Percentiles rank a stretch among this genome's conserved stretches.
Evolutionary conservation across 2,797 vertebrate species (phyloP).

Genomic region (Peromyscus nudipes): DNA sequence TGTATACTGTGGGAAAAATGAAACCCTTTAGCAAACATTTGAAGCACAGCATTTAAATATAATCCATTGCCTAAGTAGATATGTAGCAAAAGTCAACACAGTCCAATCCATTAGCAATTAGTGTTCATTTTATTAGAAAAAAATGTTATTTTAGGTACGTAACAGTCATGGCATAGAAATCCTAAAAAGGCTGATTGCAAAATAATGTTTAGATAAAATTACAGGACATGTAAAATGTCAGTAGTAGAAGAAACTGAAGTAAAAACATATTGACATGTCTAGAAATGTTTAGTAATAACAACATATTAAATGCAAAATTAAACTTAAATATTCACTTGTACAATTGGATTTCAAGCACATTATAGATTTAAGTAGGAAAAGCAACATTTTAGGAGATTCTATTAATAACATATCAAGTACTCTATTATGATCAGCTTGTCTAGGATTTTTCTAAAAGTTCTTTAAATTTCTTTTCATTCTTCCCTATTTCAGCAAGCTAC

Average conservation of each 20-base stretch:
- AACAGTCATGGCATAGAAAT: not conserved
- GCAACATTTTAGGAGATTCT: not conserved
- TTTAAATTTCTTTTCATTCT: not conserved
- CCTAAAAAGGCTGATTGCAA: not conserved
- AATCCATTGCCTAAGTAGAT: not conserved
- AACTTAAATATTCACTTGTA: not conserved
- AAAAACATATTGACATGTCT: not conserved
- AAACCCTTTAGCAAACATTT: not conserved
- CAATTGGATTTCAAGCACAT: not conserved
- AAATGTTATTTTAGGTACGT: not conserved
- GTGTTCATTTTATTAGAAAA: not conserved
- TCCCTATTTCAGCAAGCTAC: slow-evolving; percentile 20
- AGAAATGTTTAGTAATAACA: slow-evolving; percentile 38
- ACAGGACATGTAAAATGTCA: not conserved
- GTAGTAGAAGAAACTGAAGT: not conserved
- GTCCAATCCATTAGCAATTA: not conserved
- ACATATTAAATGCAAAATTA: not conserved
- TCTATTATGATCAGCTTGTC: slow-evolving; percentile 28
- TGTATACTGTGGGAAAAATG: not conserved
- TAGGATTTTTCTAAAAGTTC: slow-evolving; percentile 22
- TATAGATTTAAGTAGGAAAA: slow-evolving; percentile 34
- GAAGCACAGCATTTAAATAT: not conserved
- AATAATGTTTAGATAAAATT: not conserved
- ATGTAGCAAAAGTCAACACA: not conserved
- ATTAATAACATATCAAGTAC: slow-evolving; percentile 45